Evolutionary conservation across 2,113 vertebrate genomes (phyloP).

Genomic region (Bujurquina vittata): DNA sequence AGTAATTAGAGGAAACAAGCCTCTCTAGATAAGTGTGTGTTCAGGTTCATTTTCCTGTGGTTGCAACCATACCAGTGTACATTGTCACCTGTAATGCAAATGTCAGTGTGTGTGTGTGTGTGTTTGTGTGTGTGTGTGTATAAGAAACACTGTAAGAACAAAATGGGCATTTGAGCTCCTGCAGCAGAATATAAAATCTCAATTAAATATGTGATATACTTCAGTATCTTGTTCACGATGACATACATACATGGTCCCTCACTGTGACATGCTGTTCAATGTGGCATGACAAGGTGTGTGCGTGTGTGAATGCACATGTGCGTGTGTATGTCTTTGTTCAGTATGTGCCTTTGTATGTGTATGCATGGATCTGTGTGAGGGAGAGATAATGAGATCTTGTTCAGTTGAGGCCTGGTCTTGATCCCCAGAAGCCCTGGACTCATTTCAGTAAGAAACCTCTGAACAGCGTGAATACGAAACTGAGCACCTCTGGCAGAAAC

Average conservation of each 20-base stretch:
- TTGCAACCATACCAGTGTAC: not conserved
- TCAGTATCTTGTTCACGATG: slow-evolving; percentile 41
- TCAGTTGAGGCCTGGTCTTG: slow-evolving; percentile 76
- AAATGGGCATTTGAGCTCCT: slow-evolving; percentile 10
- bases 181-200: slow-evolving; percentile 10
- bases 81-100: not conserved
- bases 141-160: not conserved
- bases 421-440: slow-evolving; percentile 80
- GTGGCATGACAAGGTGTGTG: slow-evolving; percentile 52
- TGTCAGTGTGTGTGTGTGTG: not conserved
- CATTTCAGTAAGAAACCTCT: slow-evolving; percentile 74
- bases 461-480: slow-evolving; percentile 51
- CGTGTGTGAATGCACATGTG: slow-evolving; percentile 47
- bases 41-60: slow-evolving; percentile 1
- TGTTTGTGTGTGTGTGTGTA: not conserved
- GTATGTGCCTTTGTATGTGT: slow-evolving; percentile 30
- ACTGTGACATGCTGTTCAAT: slow-evolving; percentile 50
- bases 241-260: slow-evolving; percentile 65
- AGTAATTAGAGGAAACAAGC: not conserved
- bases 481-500: slow-evolving; percentile 66
- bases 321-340: slow-evolving; percentile 27
- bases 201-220: slow-evolving; percentile 38
- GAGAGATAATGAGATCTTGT: slow-evolving; percentile 78
- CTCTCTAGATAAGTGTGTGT: not conserved
- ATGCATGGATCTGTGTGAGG: slow-evolving; percentile 45